Percentiles rank a stretch among this genome's conserved stretches.
Conservation (phyloP, 2,888 invertebrate genomes). For the Archaeoteleia sp. region DNA sequence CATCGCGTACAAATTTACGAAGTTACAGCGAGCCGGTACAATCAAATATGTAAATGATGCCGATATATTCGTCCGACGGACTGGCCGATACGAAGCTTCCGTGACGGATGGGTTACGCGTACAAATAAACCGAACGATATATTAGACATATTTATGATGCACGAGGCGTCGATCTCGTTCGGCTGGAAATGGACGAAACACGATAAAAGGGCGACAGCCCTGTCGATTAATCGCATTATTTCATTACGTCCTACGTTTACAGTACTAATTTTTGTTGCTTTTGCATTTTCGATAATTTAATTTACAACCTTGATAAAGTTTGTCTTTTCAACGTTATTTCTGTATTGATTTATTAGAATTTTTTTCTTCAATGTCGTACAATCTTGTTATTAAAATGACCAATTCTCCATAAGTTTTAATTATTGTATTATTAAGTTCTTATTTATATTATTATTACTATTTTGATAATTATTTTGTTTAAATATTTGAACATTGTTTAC, state of each 20-base stretch:
- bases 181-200: slow-evolving; percentile 23
- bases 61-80: slow-evolving; percentile 61
- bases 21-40: slow-evolving; percentile 58
- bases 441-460: too few species aligned
- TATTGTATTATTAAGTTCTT: too few species aligned
- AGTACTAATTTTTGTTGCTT: slow-evolving; percentile 39
- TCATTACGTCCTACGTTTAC: slow-evolving; percentile 43
- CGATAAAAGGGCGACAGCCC: slow-evolving; percentile 46
- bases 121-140: slow-evolving; percentile 57
- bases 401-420: too few species aligned
- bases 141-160: slow-evolving; percentile 55
- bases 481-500: too few species aligned
- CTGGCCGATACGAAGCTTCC: slow-evolving; percentile 51
- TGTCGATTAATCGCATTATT: slow-evolving; percentile 47
- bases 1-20: slow-evolving; percentile 58
- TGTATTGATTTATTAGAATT: too few species aligned
- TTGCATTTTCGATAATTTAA: slow-evolving; percentile 32
- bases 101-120: slow-evolving; percentile 57
- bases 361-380: too few species aligned
- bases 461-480: too few species aligned
- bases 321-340: too few species aligned
- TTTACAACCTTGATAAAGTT: slow-evolving; percentile 11
- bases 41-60: slow-evolving; percentile 70
- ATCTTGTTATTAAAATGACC: too few species aligned
- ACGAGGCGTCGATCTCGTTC: slow-evolving; percentile 54